Conservation (phyloP, 2,888 invertebrate species). For the Cantharis rufa region DNA sequence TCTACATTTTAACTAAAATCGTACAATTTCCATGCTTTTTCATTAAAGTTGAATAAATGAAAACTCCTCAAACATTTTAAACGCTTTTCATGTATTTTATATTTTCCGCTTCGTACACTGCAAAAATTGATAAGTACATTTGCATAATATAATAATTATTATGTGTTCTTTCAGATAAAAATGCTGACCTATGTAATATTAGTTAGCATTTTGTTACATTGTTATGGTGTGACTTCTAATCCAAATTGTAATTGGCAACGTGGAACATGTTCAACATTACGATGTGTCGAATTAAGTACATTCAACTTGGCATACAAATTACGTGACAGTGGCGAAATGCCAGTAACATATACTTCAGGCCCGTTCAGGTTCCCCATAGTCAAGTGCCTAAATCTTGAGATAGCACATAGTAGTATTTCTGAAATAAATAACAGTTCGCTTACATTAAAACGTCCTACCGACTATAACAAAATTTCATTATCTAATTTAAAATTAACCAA, state of each 20-base stretch:
- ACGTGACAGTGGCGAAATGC: neutral
- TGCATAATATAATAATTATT: too few species aligned
- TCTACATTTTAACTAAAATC: too few species aligned
- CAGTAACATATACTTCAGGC: too few species aligned
- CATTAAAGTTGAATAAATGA: too few species aligned
- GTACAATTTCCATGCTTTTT: too few species aligned
- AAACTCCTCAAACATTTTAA: too few species aligned
- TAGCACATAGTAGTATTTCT: neutral
- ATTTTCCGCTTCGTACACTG: too few species aligned
- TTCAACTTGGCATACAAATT: neutral
- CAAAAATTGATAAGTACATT: too few species aligned
- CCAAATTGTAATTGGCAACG: neutral
- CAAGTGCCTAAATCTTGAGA: neutral
- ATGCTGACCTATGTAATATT: neutral
- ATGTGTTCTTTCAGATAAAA: neutral
- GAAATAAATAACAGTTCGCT: neutral
- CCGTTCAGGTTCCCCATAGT: too few species aligned
- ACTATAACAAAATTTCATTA: slow-evolving; percentile 2
- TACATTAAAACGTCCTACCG: neutral
- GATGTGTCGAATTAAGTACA: neutral
- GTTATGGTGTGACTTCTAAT: neutral
- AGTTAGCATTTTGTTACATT: neutral
- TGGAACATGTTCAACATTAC: neutral
- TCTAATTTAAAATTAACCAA: neutral
- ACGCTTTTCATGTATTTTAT: too few species aligned